A percentile compares a stretch with the other conserved stretches of the same genome.
Evolutionary conservation across 2,113 vertebrate species (phyloP).

Genomic region (Centropus unirufus): DNA sequence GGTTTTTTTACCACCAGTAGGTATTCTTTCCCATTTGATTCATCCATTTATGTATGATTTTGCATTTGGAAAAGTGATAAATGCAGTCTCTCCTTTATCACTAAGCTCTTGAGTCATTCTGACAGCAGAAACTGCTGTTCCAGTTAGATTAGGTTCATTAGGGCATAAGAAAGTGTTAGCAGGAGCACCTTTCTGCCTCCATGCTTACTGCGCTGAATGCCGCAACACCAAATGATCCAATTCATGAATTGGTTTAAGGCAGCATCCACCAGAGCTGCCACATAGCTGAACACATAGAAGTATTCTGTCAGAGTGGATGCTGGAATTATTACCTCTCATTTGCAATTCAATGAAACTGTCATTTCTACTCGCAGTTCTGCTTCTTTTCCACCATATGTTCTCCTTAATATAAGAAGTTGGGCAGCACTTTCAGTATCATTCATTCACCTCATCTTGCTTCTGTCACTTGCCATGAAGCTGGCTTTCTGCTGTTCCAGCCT

Average conservation of each 20-base stretch:
- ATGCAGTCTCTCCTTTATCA: slow-evolving; percentile 7
- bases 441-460: not conserved
- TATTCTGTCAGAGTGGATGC: not conserved
- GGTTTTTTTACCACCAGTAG: not conserved
- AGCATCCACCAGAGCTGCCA: not conserved
- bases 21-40: not conserved
- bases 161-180: not conserved
- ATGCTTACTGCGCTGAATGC: not conserved
- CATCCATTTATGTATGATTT: slow-evolving; percentile 51
- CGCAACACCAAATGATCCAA: not conserved
- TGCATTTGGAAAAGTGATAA: not conserved
- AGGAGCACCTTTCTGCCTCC: not conserved
- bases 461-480: not conserved
- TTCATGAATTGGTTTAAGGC: not conserved
- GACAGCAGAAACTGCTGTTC: slow-evolving; percentile 8
- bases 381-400: slow-evolving; percentile 5
- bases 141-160: not conserved
- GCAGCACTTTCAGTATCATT: not conserved
- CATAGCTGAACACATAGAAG: not conserved
- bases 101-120: not conserved
- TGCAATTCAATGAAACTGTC: not conserved
- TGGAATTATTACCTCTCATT: slow-evolving; percentile 31
- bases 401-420: not conserved
- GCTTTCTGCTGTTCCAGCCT: not conserved
- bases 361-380: not conserved